phyloP scores from a whole-genome alignment of 1,140 invertebrate genomes.

The Sitophilus oryzae region DNA sequence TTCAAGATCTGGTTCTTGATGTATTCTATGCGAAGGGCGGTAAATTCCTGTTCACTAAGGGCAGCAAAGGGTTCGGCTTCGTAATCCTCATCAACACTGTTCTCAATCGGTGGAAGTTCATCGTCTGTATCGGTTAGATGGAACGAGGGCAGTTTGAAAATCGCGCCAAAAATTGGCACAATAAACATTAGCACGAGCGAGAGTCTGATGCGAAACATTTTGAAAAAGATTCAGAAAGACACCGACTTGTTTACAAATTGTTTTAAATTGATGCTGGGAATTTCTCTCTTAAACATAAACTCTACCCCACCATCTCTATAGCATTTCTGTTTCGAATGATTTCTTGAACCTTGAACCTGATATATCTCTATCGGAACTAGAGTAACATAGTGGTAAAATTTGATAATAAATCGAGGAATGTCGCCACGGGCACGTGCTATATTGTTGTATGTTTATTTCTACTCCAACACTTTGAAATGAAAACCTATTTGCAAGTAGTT shows the following conservation, averaged over 20 bases:
- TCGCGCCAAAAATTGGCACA: constrained; percentile 31
- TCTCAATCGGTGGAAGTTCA: constrained; percentile 28
- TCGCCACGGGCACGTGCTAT: constrained; percentile 22
- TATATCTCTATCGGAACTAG: constrained; percentile 34
- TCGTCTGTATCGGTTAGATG: constrained; percentile 5
- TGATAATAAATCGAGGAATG: constrained; percentile 19
- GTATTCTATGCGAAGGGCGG: constrained; percentile 62
- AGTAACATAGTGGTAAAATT: constrained; percentile 22
- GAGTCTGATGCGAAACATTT: constrained; percentile 24
- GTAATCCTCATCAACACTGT: constrained; percentile 25
- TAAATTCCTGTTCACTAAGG: constrained; percentile 48
- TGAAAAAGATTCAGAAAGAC: constrained; percentile 20
- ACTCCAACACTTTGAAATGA: not conserved
- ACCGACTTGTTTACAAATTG: constrained; percentile 34
- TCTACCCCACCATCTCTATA: constrained; percentile 37
- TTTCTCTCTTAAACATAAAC: constrained; percentile 39
- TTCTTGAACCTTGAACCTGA: constrained; percentile 43
- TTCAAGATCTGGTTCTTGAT: constrained; percentile 76
- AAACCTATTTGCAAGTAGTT: no score
- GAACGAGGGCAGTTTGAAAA: constrained; percentile 27
- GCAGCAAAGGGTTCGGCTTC: constrained; percentile 19
- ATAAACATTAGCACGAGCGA: constrained; percentile 21
- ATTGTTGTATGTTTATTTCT: constrained; percentile 5
- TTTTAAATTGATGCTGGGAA: constrained; percentile 34
- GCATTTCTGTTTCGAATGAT: constrained; percentile 43